A percentile compares a stretch with the other conserved stretches of the same genome.
These are phyloP conservation scores for Deilephila porcellus DNA, from an alignment of 2,888 invertebrate species.

Conservation along the genomic window DNA sequence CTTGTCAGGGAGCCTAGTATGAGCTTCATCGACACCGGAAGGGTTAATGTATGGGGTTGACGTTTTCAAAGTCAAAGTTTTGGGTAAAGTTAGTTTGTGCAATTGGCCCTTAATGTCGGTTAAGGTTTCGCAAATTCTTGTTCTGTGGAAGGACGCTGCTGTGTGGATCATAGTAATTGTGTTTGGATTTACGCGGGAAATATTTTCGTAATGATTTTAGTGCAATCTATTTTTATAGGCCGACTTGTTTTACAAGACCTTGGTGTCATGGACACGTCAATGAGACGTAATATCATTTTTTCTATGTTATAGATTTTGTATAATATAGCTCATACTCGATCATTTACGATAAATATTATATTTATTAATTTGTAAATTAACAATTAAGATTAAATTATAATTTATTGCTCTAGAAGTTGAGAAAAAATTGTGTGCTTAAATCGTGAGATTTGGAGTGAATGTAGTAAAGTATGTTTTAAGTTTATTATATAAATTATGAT, in stretches of 20 bases:
- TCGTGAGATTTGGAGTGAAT: slow-evolving; percentile 71
- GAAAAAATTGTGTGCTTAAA: slow-evolving; percentile 68
- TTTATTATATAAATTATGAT: slow-evolving; percentile 60
- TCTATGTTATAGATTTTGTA: slow-evolving; percentile 78
- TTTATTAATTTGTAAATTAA: slow-evolving; percentile 80
- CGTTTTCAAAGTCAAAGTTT: too few species aligned
- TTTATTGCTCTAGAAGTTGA: slow-evolving; percentile 70
- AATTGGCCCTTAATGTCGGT: slow-evolving; percentile 13
- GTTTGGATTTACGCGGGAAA: slow-evolving; percentile 17
- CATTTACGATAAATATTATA: slow-evolving; percentile 67
- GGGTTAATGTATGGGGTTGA: too few species aligned
- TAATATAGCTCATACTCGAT: slow-evolving; percentile 77
- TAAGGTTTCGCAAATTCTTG: slow-evolving; percentile 17
- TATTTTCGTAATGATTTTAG: slow-evolving; percentile 46
- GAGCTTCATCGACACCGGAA: too few species aligned
- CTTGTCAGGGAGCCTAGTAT: too few species aligned
- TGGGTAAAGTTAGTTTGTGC: too few species aligned
- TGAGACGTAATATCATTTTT: slow-evolving; percentile 72
- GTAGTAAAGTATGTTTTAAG: slow-evolving; percentile 70
- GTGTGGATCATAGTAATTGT: slow-evolving; percentile 9
- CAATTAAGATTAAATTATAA: slow-evolving; percentile 62
- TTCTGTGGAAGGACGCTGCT: slow-evolving; percentile 1
- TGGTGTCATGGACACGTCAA: slow-evolving; percentile 53
- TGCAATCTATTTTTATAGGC: slow-evolving; percentile 83
- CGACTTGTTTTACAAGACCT: slow-evolving; percentile 65